Evolutionary conservation across 2,888 invertebrate genomes (phyloP).

Genomic region (Petrolisthes cinctipes): DNA sequence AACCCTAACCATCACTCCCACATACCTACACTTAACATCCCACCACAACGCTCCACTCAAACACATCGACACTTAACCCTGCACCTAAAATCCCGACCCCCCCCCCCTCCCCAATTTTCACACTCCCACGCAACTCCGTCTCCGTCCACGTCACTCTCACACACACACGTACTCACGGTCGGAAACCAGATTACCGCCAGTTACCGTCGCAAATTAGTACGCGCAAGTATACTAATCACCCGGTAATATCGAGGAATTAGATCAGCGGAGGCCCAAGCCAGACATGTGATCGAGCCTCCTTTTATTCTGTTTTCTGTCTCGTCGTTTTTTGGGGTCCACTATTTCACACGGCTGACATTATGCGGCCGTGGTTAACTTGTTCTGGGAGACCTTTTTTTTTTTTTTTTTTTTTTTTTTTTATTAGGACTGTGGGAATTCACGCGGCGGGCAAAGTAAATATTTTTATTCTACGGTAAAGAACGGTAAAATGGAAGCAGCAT

Average conservation of each 20-base stretch:
- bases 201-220: slow-evolving; percentile 35
- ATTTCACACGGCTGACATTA: too few relatives aligned
- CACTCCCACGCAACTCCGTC: neutral
- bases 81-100: neutral
- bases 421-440: too few relatives aligned
- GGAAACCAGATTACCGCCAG: slow-evolving; percentile 40
- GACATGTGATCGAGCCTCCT: neutral
- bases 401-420: too few relatives aligned
- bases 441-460: too few relatives aligned
- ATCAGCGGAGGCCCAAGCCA: neutral
- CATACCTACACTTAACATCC: neutral
- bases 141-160: neutral
- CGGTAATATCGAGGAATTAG: slow-evolving; percentile 47
- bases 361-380: too few relatives aligned
- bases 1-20: neutral
- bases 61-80: neutral
- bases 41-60: neutral
- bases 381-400: too few relatives aligned
- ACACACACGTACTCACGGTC: neutral
- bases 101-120: neutral
- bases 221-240: slow-evolving; percentile 50
- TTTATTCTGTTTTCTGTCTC: neutral
- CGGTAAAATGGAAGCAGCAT: too few relatives aligned
- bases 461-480: too few relatives aligned
- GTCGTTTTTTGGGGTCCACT: neutral